Evolutionary conservation across 2,888 invertebrate genomes (phyloP), one percentile per base, ranked within the genome.

Genomic region (Rosalia funebris): DNA sequence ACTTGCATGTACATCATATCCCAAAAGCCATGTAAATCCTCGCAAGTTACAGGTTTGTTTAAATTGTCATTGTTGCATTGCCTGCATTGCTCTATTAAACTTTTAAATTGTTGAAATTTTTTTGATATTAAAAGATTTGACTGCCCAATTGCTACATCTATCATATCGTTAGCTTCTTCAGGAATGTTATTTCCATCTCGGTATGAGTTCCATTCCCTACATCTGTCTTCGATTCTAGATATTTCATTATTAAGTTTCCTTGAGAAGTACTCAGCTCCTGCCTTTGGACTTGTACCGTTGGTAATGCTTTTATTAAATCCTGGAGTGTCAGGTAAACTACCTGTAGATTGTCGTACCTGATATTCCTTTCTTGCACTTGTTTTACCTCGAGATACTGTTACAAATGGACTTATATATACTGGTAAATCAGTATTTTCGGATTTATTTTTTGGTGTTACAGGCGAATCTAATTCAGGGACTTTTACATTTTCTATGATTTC

Each of bases 11-110:
- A 87, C 32, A 92, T 87, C 89, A 92, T 90, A 73, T 94, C 94
- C 94, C 94, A 95, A 83, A 93, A 95, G 17, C 94, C 94, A 70
- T 89, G 90, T 54, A 95, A 83, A 82, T 95, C 95, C 3, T 87
- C 85, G 59, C 86, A 84, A 0, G 86, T 87, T 37, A 90, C 85
- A 7, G 85, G 80, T 65, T 84, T 83, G 19, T 81, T 76, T n/a
- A 83, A 83, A 19, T 82, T 77, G 60, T 76, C 81, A 66, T 66
- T 83, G 72, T 58, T 78, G n/a, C n/a, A n/a, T n/a, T n/a, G n/a
- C 71, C 77, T 83, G 76, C 82, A 83, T 37, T 82, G 79, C 0
- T 2, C 41, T 4, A 59, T 82, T 72, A 62, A 79, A 17, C 71
- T 68, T 14, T 66, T 54, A n/a, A 65, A 63, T 82, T 93, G 91